These are phyloP conservation scores for Byasa hedistus DNA, from an alignment of 2,888 invertebrate genomes.

Conservation along the genomic window DNA sequence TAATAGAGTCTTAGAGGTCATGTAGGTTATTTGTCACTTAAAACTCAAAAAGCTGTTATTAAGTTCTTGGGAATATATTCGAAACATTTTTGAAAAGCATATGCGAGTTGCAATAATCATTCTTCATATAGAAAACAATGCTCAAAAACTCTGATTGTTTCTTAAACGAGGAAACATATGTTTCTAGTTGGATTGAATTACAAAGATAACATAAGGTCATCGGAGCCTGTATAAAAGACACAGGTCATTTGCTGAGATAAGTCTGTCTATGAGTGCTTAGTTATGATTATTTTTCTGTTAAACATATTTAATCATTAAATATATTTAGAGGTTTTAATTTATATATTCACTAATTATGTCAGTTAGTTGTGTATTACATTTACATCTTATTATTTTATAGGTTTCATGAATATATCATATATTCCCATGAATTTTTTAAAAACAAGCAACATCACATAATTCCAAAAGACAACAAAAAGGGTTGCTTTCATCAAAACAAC, in stretches of 20 bases:
- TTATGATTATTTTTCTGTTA: conserved; percentile 40
- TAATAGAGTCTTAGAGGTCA: conserved; percentile 11
- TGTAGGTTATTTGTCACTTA: conserved; percentile 2
- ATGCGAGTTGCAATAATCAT: not conserved
- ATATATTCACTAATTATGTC: conserved; percentile 2
- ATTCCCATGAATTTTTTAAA: not conserved
- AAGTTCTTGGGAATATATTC: not conserved
- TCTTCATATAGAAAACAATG: not conserved
- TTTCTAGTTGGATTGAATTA: conserved; percentile 64
- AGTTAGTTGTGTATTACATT: not conserved
- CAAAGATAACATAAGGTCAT: conserved; percentile 74
- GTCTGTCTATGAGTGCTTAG: conserved; percentile 57
- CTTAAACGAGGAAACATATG: conserved; percentile 62
- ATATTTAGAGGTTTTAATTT: conserved; percentile 8
- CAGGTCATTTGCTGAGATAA: conserved; percentile 73
- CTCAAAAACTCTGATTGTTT: conserved; percentile 4
- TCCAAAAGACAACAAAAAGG: no score
- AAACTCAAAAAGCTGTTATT: not conserved
- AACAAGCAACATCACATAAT: not conserved
- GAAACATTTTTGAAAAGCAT: not conserved
- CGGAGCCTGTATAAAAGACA: conserved; percentile 63
- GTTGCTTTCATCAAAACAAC: no score
- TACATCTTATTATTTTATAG: not conserved
- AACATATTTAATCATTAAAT: conserved; percentile 16
- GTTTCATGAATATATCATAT: not conserved